Percentiles rank a stretch among this genome's conserved stretches.
Conservation (phyloP, 1,140 invertebrate genomes). For the Luehdorfia chinensis region DNA sequence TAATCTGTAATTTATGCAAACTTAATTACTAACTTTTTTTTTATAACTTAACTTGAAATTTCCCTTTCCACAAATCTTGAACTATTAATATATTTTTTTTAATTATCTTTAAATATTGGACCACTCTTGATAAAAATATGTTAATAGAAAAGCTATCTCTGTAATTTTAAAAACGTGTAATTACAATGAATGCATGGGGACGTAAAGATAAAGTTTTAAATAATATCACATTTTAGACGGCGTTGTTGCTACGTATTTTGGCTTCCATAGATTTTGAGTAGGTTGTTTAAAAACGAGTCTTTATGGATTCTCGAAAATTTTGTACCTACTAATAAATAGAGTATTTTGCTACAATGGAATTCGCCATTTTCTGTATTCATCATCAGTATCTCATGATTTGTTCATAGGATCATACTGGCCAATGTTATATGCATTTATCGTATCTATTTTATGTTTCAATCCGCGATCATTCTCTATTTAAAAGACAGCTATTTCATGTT, state of each 20-base stretch:
- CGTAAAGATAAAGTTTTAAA: conserved; percentile 32
- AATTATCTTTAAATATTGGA: conserved; percentile 48
- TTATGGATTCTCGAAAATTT: conserved; percentile 42
- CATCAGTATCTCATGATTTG: conserved; percentile 2
- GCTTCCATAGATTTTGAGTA: conserved; percentile 69
- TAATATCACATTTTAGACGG: conserved; percentile 42
- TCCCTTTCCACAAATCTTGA: not conserved
- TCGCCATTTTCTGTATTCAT: conserved; percentile 6
- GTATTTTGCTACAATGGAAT: conserved; percentile 25
- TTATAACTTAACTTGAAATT: not conserved
- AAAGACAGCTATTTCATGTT: conserved; percentile 20
- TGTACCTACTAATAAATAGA: conserved; percentile 53
- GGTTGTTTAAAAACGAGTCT: conserved; percentile 39
- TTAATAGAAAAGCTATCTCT: conserved; percentile 63
- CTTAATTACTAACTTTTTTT: conserved; percentile 4
- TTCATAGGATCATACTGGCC: conserved; percentile 29
- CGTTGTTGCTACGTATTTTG: conserved; percentile 51
- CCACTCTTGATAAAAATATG: conserved; percentile 46
- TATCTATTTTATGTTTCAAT: conserved; percentile 18
- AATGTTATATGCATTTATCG: conserved; percentile 53
- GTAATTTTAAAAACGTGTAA: conserved; percentile 49
- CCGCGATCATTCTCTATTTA: not conserved
- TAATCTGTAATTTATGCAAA: conserved; percentile 4
- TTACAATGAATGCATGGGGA: conserved; percentile 45
- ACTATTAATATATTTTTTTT: conserved; percentile 59